Percentiles rank a stretch among this genome's conserved stretches.
Evolutionary conservation across 2,888 invertebrate genomes (phyloP).

Genomic region (Drosophila leonis): DNA sequence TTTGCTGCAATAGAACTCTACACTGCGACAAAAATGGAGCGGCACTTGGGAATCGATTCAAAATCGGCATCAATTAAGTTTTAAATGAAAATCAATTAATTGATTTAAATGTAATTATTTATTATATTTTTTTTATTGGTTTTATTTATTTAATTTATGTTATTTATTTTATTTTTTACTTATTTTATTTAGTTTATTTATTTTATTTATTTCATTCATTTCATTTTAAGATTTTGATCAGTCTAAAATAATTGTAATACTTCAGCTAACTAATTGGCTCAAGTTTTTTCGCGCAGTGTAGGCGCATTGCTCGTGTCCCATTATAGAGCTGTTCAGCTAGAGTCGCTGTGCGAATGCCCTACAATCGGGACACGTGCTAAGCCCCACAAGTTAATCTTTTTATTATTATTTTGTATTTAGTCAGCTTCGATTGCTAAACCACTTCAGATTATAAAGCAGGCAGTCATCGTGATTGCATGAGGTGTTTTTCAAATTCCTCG

Average conservation of each 20-base stretch:
- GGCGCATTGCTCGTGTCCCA: background rate
- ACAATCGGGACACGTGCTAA: slow-evolving; percentile 2
- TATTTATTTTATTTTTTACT: background rate
- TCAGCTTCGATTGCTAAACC: slow-evolving; percentile 6
- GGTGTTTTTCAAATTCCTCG: background rate
- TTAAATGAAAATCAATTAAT: background rate
- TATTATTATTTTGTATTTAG: slow-evolving; percentile 1
- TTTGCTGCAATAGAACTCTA: slow-evolving; percentile 1
- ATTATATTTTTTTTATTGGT: too few species aligned
- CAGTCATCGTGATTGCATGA: slow-evolving; percentile 18
- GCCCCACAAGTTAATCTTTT: background rate
- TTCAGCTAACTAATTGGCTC: too few species aligned
- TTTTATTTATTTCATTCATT: too few species aligned
- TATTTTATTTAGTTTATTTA: background rate
- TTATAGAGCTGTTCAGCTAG: background rate
- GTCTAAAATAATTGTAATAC: background rate
- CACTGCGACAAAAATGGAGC: slow-evolving; percentile 32
- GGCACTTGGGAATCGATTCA: background rate
- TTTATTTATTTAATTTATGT: too few species aligned
- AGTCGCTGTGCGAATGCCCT: slow-evolving; percentile 34
- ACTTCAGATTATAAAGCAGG: slow-evolving; percentile 33
- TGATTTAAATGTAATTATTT: too few species aligned
- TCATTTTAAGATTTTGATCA: background rate
- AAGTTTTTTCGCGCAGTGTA: slow-evolving; percentile 27
- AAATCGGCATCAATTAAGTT: background rate